Base-by-base conservation (phyloP, 2,113 vertebrate genomes). In the Eulemur macaco region DNA sequence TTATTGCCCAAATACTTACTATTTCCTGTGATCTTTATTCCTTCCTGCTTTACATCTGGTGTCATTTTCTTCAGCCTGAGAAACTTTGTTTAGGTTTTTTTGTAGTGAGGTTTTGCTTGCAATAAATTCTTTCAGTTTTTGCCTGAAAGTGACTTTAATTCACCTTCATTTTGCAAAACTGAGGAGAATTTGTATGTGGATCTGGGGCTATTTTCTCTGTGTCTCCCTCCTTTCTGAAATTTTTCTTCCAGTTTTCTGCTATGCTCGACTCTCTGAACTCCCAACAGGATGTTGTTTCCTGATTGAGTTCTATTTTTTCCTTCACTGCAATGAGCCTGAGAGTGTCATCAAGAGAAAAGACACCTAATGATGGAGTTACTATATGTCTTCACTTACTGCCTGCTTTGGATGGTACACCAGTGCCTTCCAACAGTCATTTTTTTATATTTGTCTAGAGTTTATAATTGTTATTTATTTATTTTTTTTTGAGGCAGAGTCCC, bases 81-180 rank as follows among this genome's bases (percentile, higher is more conserved):
- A 52, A 83, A 50, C 52, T 87, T 69, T 39, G 8, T 82, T 76
- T 37, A 63, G n/a, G 37, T 87, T 87, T 96, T 96, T 77, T 71
- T 45, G 20, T 31, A 74, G 56, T 76, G 23, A 90, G 13, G 34
- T 47, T 95, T 71, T 83, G n/a, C 69, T n/a, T 95, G 14, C 56
- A 77, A 90, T 56, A 77, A 29, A 64, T 45, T 68, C 58, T 68
- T 17, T 93, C 34, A 91, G 37, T 3, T 64, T 63, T 95, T 77
- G 25, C 87, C 31, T 74, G 39, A 93, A 93, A 95, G 86, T 81
- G 58, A 27, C 10, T 66, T 86, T 93, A 39, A 17, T 82, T 93
- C 63, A 63, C 23, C 10, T 94, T 87, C 27, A n/a, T 52, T 87
- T 34, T 87, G 18, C 37, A 83, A 63, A 76, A 64, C 18, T 11